Evolutionary conservation across 2,888 invertebrate species (phyloP), one percentile per base, ranked within the genome.

Genomic region (Cybosia mesomella): DNA sequence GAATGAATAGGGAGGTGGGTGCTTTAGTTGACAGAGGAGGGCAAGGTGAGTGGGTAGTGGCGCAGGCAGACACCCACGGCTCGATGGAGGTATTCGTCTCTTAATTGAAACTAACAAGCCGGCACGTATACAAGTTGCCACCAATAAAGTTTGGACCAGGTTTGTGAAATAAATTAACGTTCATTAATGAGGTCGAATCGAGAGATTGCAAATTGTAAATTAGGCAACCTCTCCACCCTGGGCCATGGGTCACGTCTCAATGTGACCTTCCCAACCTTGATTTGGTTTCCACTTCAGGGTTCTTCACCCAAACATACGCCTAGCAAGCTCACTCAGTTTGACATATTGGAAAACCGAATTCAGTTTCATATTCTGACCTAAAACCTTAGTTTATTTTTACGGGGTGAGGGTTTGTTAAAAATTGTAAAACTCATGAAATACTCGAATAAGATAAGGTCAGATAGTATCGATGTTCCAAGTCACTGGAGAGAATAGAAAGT

Each of bases 241-340:
- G 95, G 94, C 95, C 91, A 94, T 94, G 95, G 96, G 96, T 96
- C 96, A 96, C 96, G 96, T 96, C 96, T 95, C 95, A 94, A 91
- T 94, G 96, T 96, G 96, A 96, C 96, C 96, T 97, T 97, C 92
- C 96, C 96, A 96, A 96, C 96, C 96, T 96, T 96, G 97, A 97
- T 97, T 97, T 97, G 97, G 97, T 97, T 97, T 97, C 96, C 97
- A 97, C 96, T 96, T 89, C 95, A 95, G 96, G 96, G 95, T 95
- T 95, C 93, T 95, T 95, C 91, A 95, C 95, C 95, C 95, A 95
- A 93, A 88, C 81, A 85, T 80, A 89, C 87, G 87, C 90, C 89
- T 91, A 89, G 85, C 85, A 87, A 88, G 89, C 91, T 92, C 87
- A 82, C 85, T 85, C 81, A 83, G 80, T 79, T 74, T 72, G 74